Conservation (phyloP, 1,140 invertebrate species). For the Drosophila saltans region DNA sequence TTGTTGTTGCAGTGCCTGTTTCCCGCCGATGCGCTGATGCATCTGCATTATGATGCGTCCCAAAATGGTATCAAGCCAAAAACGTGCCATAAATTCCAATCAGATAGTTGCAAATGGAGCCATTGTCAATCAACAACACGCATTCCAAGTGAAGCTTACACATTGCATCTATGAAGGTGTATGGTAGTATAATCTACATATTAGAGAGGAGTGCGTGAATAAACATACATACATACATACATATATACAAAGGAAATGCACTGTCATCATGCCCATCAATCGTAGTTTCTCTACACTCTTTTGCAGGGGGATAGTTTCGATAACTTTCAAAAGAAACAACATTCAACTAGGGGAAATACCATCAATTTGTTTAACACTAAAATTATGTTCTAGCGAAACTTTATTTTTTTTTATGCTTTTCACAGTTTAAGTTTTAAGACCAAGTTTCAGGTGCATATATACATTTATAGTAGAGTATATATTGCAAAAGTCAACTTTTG, state of each 20-base stretch:
- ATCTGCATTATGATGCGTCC: conserved; percentile 28
- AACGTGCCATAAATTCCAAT: conserved; percentile 75
- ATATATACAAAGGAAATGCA: background rate
- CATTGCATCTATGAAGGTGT: background rate
- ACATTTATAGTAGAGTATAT: too few species aligned
- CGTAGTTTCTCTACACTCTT: too few species aligned
- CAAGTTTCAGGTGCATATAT: background rate
- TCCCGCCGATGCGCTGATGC: conserved; percentile 16
- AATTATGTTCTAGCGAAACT: too few species aligned
- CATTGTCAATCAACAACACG: conserved; percentile 50
- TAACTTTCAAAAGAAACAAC: too few species aligned
- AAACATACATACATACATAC: background rate
- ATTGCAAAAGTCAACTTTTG: conserved; percentile 17
- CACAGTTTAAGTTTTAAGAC: too few species aligned
- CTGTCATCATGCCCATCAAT: too few species aligned
- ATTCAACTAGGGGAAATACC: too few species aligned
- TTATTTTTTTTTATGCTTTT: too few species aligned
- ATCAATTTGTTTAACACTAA: too few species aligned
- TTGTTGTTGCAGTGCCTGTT: background rate
- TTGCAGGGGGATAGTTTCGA: too few species aligned
- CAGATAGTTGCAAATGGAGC: conserved; percentile 36
- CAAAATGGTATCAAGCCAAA: conserved; percentile 43
- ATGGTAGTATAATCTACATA: conserved; percentile 7
- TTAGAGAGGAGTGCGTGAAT: conserved; percentile 3
- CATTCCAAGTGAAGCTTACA: conserved; percentile 22